Evolutionary conservation across 1,140 invertebrate genomes (phyloP).

Genomic region (Antheraea mylitta): DNA sequence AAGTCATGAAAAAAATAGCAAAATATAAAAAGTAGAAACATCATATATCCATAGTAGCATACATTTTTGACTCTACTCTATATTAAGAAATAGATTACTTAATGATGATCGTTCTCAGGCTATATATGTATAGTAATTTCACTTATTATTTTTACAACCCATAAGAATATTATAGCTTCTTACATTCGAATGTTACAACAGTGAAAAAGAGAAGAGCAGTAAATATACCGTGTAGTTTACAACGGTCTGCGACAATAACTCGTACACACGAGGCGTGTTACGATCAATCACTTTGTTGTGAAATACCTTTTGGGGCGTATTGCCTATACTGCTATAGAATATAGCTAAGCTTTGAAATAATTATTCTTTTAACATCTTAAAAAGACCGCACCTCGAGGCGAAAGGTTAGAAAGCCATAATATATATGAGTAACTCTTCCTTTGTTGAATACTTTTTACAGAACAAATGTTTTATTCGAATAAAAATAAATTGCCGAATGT

Average conservation of each 20-base stretch:
- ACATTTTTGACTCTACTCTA: too few species aligned
- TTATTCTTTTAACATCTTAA: neutral
- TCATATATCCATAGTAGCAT: too few species aligned
- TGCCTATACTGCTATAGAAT: neutral
- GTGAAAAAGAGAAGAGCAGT: conserved; percentile 8
- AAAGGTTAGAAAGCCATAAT: too few species aligned
- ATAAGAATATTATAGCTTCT: neutral
- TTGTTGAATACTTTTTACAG: too few species aligned
- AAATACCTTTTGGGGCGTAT: neutral
- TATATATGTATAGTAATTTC: neutral
- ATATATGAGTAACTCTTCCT: too few species aligned
- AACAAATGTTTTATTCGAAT: too few species aligned
- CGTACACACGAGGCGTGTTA: neutral
- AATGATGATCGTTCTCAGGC: too few species aligned
- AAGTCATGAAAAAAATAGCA: too few species aligned
- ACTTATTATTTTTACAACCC: neutral
- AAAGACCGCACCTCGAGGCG: too few species aligned
- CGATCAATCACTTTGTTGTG: conserved; percentile 22
- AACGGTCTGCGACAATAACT: neutral
- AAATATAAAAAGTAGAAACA: too few species aligned
- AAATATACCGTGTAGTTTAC: neutral
- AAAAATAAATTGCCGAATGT: too few species aligned
- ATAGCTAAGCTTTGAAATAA: neutral
- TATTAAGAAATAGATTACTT: too few species aligned
- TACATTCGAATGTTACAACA: conserved; percentile 2